A percentile compares a stretch with the other conserved stretches of the same genome.
These are phyloP conservation scores for Apocrypta bakeri DNA, from an alignment of 1,140 invertebrate species.

Conservation along the genomic window DNA sequence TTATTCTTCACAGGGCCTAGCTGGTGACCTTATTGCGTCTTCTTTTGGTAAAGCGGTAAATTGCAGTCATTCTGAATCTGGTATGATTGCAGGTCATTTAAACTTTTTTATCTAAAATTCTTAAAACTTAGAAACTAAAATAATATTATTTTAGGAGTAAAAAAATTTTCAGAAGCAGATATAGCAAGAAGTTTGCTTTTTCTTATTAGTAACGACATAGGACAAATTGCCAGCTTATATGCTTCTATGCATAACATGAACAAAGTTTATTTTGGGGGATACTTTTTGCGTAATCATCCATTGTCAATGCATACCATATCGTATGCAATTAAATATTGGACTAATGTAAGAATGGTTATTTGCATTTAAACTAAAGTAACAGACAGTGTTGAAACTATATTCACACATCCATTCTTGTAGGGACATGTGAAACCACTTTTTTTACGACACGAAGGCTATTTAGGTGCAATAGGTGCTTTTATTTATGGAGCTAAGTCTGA, in stretches of 20 bases:
- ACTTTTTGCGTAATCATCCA: constrained; percentile 85
- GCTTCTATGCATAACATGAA: constrained; percentile 80
- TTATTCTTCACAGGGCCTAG: constrained; percentile 77
- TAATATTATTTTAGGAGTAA: constrained; percentile 42
- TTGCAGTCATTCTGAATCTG: constrained; percentile 60
- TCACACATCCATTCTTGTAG: constrained; percentile 54
- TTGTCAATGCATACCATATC: constrained; percentile 85
- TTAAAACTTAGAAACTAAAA: not conserved
- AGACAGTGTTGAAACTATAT: constrained; percentile 1
- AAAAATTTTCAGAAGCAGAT: constrained; percentile 77
- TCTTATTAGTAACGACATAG: constrained; percentile 86
- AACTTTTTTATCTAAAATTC: not conserved
- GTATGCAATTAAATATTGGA: constrained; percentile 86
- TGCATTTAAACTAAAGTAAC: not conserved
- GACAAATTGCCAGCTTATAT: constrained; percentile 84
- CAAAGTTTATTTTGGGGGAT: constrained; percentile 85
- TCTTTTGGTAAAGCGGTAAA: constrained; percentile 84
- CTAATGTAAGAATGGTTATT: constrained; percentile 74
- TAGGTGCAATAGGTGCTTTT: constrained; percentile 87
- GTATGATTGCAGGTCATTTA: constrained; percentile 47
- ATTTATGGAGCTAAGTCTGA: constrained; percentile 80
- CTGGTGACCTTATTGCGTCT: constrained; percentile 84
- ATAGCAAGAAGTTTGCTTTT: constrained; percentile 83
- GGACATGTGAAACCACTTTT: constrained; percentile 83
- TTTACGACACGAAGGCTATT: constrained; percentile 85